Evolutionary conservation across 2,797 vertebrate species (phyloP).

Genomic region (Hephaestus fuliginosus): DNA sequence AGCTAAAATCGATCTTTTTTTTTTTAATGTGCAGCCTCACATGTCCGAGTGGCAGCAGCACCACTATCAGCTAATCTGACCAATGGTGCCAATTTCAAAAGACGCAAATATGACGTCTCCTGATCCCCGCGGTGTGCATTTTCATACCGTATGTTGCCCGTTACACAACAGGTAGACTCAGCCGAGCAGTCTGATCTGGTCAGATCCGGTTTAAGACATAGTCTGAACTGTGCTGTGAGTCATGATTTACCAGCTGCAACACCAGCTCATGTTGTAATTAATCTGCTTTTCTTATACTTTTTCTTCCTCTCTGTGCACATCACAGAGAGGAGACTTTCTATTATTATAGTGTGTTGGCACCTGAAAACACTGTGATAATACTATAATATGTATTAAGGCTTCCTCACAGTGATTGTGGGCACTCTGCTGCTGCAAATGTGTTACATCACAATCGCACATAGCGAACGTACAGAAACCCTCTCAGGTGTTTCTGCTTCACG

Average conservation of each 20-base stretch:
- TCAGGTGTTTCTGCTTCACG: constrained; percentile 13
- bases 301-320: neutral
- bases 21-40: neutral
- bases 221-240: constrained; percentile 37
- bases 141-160: constrained; percentile 7
- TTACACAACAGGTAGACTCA: constrained; percentile 48
- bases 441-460: constrained; percentile 32
- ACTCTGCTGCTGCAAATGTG: constrained; percentile 16
- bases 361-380: neutral
- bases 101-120: neutral
- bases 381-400: neutral
- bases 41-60: neutral
- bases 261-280: constrained; percentile 3
- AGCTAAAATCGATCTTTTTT: neutral
- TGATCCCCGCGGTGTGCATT: constrained; percentile 1
- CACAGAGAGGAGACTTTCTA: neutral
- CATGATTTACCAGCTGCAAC: constrained; percentile 17
- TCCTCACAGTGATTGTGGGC: neutral
- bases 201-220: constrained; percentile 47
- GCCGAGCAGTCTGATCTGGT: constrained; percentile 49
- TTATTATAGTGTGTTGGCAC: neutral
- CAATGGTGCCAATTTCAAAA: neutral
- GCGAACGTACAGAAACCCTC: neutral
- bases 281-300: neutral
- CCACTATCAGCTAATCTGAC: neutral